Evolutionary conservation across 2,797 vertebrate genomes (phyloP).

Genomic region (Aphelocoma californica): DNA sequence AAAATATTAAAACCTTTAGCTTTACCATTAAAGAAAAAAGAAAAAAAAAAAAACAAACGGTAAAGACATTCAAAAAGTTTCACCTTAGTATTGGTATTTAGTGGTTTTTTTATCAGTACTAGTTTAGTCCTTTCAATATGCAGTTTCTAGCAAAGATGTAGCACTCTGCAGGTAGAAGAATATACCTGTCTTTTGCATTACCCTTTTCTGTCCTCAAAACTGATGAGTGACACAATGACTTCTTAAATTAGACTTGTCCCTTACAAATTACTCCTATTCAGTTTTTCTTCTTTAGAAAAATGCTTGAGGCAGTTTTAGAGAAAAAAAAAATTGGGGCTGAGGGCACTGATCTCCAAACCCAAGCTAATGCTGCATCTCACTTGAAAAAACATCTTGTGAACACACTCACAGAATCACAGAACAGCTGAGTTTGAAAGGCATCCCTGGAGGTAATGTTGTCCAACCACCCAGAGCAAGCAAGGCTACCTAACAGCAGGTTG

Average conservation of each 20-base stretch:
- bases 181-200: background rate
- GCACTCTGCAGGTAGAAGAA: background rate
- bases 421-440: background rate
- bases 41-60: background rate
- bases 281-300: background rate
- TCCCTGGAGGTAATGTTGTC: background rate
- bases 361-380: background rate
- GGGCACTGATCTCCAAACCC: background rate
- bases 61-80: background rate
- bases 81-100: background rate
- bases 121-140: background rate
- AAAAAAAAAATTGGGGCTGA: background rate
- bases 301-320: background rate
- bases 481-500: background rate
- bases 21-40: background rate
- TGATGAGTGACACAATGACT: background rate
- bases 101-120: background rate
- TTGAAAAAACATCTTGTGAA: background rate
- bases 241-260: background rate
- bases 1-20: background rate
- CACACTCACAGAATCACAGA: background rate
- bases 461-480: background rate
- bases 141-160: background rate
- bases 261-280: background rate
- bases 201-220: background rate